Percentiles rank a stretch among this genome's conserved stretches.
Conservation (phyloP, 1,140 invertebrate species). For the Drosophila biarmipes region DNA sequence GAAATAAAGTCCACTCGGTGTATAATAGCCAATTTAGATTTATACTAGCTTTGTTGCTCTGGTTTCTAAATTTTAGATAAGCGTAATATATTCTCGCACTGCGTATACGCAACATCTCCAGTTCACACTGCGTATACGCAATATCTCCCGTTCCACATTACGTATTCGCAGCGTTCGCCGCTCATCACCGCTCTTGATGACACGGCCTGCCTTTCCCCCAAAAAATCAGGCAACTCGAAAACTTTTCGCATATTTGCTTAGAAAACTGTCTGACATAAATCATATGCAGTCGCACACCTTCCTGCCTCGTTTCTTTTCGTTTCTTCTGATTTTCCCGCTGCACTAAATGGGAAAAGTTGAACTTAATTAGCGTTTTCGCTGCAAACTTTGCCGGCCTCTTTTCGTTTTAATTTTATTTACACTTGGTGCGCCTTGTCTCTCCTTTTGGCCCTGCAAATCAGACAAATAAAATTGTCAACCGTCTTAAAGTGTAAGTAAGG, state of each 20-base stretch:
- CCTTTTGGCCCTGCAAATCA: constrained; percentile 15
- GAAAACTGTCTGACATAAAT: constrained; percentile 69
- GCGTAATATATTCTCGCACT: background rate
- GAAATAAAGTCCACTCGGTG: no score
- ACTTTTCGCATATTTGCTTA: constrained; percentile 71
- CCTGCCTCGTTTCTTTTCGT: background rate
- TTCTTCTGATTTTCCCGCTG: constrained; percentile 16
- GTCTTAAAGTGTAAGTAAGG: constrained; percentile 57
- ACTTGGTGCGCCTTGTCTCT: background rate
- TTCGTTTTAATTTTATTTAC: constrained; percentile 18
- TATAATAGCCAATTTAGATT: no score
- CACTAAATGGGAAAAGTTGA: constrained; percentile 69
- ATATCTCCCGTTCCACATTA: background rate
- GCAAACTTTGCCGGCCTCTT: constrained; percentile 19
- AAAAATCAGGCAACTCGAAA: constrained; percentile 23
- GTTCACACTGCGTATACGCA: background rate
- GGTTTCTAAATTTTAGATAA: no score
- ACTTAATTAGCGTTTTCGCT: constrained; percentile 58
- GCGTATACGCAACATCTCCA: background rate
- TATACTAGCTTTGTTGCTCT: no score
- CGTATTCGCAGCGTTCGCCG: constrained; percentile 4
- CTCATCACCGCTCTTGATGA: background rate
- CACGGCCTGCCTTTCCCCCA: background rate
- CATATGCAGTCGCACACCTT: constrained; percentile 53
- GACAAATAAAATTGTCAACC: constrained; percentile 51